Evolutionary conservation across 2,797 vertebrate species (phyloP).

Genomic region (Myripristis jacobus): DNA sequence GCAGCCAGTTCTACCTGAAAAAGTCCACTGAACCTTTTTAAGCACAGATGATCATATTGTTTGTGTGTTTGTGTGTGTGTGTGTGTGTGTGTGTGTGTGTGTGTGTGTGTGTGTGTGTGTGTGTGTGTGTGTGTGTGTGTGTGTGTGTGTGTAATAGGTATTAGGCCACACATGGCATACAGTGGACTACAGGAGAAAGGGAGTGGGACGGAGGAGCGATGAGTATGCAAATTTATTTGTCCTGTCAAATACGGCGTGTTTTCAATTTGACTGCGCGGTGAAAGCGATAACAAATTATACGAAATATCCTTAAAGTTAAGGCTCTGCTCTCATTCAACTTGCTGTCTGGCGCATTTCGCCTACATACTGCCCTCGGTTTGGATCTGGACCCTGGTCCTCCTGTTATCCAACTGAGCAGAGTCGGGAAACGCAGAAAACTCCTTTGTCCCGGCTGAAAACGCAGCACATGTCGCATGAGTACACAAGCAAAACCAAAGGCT

Average conservation of each 20-base stretch:
- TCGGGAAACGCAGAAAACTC: background rate
- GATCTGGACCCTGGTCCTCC: background rate
- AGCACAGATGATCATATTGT: too few relatives aligned
- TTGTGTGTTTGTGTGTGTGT: too few relatives aligned
- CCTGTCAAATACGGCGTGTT: slow-evolving; percentile 3
- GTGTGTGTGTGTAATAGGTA: slow-evolving; percentile 10
- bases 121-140: too few relatives aligned
- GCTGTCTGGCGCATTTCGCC: slow-evolving; percentile 6
- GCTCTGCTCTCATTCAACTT: background rate
- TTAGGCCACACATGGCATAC: background rate
- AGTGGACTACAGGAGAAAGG: background rate
- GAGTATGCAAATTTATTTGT: slow-evolving; percentile 42
- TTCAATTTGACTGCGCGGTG: background rate
- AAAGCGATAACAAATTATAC: background rate
- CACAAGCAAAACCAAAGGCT: slow-evolving; percentile 1
- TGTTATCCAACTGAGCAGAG: background rate
- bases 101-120: too few relatives aligned
- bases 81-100: too few relatives aligned
- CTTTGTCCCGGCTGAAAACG: background rate
- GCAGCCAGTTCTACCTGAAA: too few relatives aligned
- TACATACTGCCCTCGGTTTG: background rate
- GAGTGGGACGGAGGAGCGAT: slow-evolving; percentile 3
- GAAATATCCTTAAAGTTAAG: background rate
- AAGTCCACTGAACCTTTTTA: background rate
- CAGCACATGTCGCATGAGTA: background rate